A percentile compares a stretch with the other conserved stretches of the same genome.
These are phyloP conservation scores for Rhabdophis nuchalis DNA, from an alignment of 2,797 vertebrate species.

Conservation along the genomic window DNA sequence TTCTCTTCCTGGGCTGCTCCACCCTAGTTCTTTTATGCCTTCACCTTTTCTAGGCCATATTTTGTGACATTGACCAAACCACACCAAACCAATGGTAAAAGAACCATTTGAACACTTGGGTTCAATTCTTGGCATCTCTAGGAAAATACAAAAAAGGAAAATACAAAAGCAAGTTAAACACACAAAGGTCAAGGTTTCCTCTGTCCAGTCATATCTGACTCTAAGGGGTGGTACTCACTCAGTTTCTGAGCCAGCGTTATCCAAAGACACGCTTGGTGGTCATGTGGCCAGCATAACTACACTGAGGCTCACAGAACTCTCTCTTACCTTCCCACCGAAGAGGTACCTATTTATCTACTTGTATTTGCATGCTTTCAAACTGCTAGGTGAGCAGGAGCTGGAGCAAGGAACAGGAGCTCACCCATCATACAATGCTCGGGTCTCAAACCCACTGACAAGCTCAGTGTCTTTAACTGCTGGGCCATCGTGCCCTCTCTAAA, in stretches of 20 bases:
- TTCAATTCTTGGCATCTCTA: not conserved
- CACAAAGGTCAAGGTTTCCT: not conserved
- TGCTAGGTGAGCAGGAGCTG: not conserved
- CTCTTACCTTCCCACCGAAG: not conserved
- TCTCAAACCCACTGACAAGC: not conserved
- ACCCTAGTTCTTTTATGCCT: not conserved
- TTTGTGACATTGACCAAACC: not conserved
- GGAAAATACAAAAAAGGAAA: not conserved
- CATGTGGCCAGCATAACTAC: not conserved
- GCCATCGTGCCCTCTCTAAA: not conserved
- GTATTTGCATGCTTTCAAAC: not conserved
- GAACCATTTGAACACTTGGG: not conserved
- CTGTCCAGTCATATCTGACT: not conserved
- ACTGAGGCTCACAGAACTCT: not conserved
- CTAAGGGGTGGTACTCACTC: not conserved
- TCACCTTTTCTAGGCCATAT: not conserved
- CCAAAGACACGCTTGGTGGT: not conserved
- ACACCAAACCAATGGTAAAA: not conserved
- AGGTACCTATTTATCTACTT: not conserved
- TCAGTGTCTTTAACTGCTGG: not conserved
- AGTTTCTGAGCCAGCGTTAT: not conserved
- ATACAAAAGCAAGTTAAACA: not conserved
- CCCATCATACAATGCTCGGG: not conserved
- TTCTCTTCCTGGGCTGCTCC: not conserved
- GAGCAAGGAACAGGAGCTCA: not conserved